These are phyloP conservation scores for Pelvicachromis taeniatus DNA, from an alignment of 2,113 vertebrate species.

Conservation along the genomic window DNA sequence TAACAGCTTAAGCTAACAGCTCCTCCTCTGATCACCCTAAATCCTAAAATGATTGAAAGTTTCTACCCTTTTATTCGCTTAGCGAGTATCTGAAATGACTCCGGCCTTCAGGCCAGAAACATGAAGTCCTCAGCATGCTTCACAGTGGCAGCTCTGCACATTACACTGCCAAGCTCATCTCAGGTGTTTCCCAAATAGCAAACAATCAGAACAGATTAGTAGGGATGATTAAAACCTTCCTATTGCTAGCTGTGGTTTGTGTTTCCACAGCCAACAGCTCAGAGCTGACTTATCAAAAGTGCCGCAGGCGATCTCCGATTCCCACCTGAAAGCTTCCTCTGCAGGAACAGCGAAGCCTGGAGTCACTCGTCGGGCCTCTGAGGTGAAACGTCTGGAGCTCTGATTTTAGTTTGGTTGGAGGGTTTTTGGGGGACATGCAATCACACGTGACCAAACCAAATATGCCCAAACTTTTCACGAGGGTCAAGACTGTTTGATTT, in stretches of 20 bases:
- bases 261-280: not conserved
- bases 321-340: not conserved
- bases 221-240: not conserved
- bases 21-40: not conserved
- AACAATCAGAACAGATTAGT: not conserved
- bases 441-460: not conserved
- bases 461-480: not conserved
- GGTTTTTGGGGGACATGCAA: not conserved
- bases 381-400: not conserved
- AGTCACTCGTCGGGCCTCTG: not conserved
- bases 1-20: not conserved
- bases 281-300: not conserved
- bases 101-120: not conserved
- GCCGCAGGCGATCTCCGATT: not conserved
- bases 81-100: not conserved
- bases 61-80: not conserved
- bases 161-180: accelerated
- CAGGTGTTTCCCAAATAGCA: not conserved
- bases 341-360: not conserved
- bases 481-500: not conserved
- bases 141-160: not conserved
- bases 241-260: not conserved
- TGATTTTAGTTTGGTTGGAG: not conserved
- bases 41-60: not conserved
- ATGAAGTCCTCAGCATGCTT: not conserved